A percentile compares a stretch with the other conserved stretches of the same genome.
Evolutionary conservation across 2,113 vertebrate species (phyloP).

Genomic region (Tachycineta bicolor): DNA sequence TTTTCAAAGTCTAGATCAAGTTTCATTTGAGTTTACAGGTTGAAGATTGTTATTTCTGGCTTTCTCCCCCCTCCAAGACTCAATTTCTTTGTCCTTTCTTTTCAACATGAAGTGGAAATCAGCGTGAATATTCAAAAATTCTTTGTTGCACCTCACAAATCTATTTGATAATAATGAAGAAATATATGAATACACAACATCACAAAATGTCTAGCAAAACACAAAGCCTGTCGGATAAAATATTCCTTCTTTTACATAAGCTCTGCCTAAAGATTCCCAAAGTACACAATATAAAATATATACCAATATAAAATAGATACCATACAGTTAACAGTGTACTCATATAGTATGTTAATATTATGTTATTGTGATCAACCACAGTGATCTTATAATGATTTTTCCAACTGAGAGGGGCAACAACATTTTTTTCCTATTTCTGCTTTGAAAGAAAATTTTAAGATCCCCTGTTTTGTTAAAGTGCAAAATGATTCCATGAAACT

Average conservation of each 20-base stretch:
- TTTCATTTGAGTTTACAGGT: constrained; percentile 29
- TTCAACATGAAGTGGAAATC: neutral
- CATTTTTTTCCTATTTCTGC: neutral
- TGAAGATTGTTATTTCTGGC: constrained; percentile 20
- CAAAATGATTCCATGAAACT: neutral
- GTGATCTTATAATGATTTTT: neutral
- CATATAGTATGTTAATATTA: neutral
- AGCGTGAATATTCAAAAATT: neutral
- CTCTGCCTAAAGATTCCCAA: neutral
- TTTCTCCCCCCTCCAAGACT: neutral
- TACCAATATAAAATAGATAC: neutral
- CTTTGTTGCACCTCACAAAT: neutral
- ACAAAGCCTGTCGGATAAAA: neutral
- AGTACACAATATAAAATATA: neutral
- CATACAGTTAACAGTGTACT: neutral
- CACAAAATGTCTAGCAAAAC: neutral
- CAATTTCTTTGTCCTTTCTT: neutral
- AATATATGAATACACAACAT: neutral
- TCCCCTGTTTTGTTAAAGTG: neutral
- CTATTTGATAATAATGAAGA: neutral
- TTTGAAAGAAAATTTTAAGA: neutral
- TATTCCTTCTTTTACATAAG: neutral
- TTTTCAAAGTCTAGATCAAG: constrained; percentile 34
- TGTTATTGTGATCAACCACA: neutral
- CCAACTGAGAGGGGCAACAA: neutral